phyloP scores from a whole-genome alignment of 2,113 vertebrate species.

The Dunckerocampus dactyliophorus region DNA sequence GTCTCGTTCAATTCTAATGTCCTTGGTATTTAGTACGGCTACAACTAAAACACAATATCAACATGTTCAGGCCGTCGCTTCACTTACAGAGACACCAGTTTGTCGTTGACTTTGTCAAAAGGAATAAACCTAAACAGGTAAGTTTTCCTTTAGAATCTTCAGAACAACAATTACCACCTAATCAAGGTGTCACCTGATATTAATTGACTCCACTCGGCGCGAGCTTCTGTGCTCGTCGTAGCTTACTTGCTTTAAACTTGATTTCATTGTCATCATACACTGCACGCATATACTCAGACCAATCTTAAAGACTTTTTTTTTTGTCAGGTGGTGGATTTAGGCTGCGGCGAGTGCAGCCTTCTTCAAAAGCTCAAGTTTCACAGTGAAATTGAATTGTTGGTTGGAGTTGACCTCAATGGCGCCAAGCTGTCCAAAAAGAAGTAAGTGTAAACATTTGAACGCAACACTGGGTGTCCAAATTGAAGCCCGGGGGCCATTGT shows the following conservation, averaged over 20 bases:
- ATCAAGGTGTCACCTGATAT: background rate
- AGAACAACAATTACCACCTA: background rate
- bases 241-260: background rate
- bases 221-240: background rate
- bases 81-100: slow-evolving; percentile 83
- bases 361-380: slow-evolving; percentile 81
- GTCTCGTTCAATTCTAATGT: too few relatives aligned
- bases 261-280: background rate
- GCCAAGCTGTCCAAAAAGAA: slow-evolving; percentile 70
- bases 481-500: too few relatives aligned
- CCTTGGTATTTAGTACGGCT: too few relatives aligned
- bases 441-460: slow-evolving; percentile 56
- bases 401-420: slow-evolving; percentile 81
- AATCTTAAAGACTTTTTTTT: background rate
- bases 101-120: slow-evolving; percentile 79
- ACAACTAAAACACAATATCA: too few relatives aligned
- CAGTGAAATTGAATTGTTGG: slow-evolving; percentile 78
- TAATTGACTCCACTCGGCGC: background rate
- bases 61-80: slow-evolving; percentile 80
- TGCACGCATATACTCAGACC: too few relatives aligned
- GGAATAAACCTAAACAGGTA: slow-evolving; percentile 82
- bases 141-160: too few relatives aligned
- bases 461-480: background rate
- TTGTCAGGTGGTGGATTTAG: slow-evolving; percentile 86
- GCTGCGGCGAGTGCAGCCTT: slow-evolving; percentile 82